Conservation (phyloP, 2,888 invertebrate genomes). For the Pelosia muscerda region DNA sequence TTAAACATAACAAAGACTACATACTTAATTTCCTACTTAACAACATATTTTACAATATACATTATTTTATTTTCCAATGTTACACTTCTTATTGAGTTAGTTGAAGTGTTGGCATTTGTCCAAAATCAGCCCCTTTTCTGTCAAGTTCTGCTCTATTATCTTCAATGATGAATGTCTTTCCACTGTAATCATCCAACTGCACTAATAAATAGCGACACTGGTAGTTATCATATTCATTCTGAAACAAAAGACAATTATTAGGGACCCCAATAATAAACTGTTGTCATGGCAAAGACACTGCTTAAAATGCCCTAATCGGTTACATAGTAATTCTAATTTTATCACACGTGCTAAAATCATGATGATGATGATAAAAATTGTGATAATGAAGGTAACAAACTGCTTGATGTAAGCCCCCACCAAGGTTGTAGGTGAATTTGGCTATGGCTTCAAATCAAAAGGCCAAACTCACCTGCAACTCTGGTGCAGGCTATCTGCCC, state of each 20-base stretch:
- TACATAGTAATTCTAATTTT: neutral
- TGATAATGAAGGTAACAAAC: too few relatives aligned
- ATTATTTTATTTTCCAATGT: constrained; percentile 23
- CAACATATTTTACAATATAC: constrained; percentile 43
- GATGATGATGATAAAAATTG: too few relatives aligned
- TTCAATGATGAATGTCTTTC: constrained; percentile 92
- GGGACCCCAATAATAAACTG: too few relatives aligned
- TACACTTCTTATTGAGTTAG: constrained; percentile 63
- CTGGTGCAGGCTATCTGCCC: too few relatives aligned
- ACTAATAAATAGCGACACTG: constrained; percentile 94
- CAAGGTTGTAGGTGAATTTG: too few relatives aligned
- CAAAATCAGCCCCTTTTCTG: constrained; percentile 56
- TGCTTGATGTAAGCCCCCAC: too few relatives aligned
- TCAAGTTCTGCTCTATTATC: constrained; percentile 89
- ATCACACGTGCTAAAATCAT: too few relatives aligned
- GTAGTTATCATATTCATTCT: constrained; percentile 92
- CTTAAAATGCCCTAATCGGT: too few relatives aligned
- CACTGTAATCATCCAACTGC: constrained; percentile 92
- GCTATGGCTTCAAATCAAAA: too few relatives aligned
- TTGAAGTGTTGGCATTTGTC: constrained; percentile 66
- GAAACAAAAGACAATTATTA: constrained; percentile 48
- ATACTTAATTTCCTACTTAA: constrained; percentile 47
- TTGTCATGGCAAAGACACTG: too few relatives aligned
- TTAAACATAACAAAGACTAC: constrained; percentile 50
- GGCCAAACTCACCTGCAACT: too few relatives aligned